Evolutionary conservation across 2,113 vertebrate genomes (phyloP), one percentile per base, ranked within the genome.

Genomic region (Sapayoa aenigma): DNA sequence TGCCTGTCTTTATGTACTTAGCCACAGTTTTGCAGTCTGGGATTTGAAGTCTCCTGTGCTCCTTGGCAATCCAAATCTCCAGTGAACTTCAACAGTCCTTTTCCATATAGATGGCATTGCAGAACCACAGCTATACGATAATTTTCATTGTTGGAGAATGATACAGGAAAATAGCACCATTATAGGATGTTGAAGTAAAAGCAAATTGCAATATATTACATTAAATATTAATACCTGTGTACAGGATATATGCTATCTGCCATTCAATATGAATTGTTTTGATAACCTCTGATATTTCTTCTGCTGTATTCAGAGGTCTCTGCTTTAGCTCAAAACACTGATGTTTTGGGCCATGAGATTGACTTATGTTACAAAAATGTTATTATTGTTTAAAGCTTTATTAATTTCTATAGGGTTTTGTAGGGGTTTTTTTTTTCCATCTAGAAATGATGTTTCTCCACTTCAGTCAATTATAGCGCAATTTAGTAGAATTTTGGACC

Each of bases 141-240:
- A 55, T 90, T 86, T 67, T 68, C 65, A 46, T 62, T 50, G 71
- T 3, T 90, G 83, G 37, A 80, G 49, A 72, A 44, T 66, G 78
- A 73, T 60, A 84, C 72, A 56, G 53, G 52, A 62, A 94, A 78
- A 33, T 81, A 53, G 94, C 12, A 47, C 55, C 56, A 80, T 91
- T 85, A 85, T 67, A 66, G 24, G 59, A 89, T 66, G 49, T 55
- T 89, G 78, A 95, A 53, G 24, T 82, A 94, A 89, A 86, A 88
- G 83, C 76, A 75, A 84, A 78, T 92, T 65, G 93, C n/a, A 86
- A 56, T 90, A 56, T 52, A 33, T 86, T 58, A 52, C 86, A 96
- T 94, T 96, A 95, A 96, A 94, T 96, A 96, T 97, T 96, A 93
- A 95, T 94, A 67, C 39, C 55, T 75, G 16, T 60, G 21, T 77